Evolutionary conservation across 1,140 invertebrate species (phyloP), one percentile per base, ranked within the genome.

Genomic region (Geopemphigus sp.): DNA sequence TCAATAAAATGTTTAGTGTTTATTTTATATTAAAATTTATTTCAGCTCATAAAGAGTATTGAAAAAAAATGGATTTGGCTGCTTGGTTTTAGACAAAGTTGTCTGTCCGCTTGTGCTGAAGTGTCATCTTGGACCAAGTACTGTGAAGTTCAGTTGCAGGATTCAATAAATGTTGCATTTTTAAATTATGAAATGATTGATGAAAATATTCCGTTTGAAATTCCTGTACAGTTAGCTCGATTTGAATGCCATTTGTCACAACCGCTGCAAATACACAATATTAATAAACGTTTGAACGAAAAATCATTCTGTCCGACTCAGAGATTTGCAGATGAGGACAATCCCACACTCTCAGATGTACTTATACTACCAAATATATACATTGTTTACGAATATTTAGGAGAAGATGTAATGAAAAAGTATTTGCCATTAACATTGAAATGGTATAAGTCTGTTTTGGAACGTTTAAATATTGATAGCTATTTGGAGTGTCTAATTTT

Each of bases 81-180:
- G 14, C 85, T 95, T 22, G 93, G 94, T 4, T 95, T 95, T 83
- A 89, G 93, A 81, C 88, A 89, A 66, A 89, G 90, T 63, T 95
- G 94, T 84, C 86, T 96, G 2, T 87, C 92, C 81, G 92, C 93
- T 14, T 94, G 93, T 82, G 91, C 92, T 19, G 94, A 96, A 87
- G 88, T 90, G 1, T 96, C 95, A 11, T 87, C 93, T 39, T 97
- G 95, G 95, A 97, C 95, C 0, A 93, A 92, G 83, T 95, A 95
- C 84, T 97, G 95, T 88, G 95, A 98, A 88, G 88, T 84, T 17
- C 83, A 83, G 68, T 63, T 83, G 17, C 61, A 84, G 19, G 12
- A 80, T 32, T 64, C 76, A 64, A 80, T 82, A 53, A 80, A 81
- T 22, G 19, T 78, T n/a, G n/a, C n/a, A 26, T 50, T 83, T 50